Base-by-base conservation (phyloP, 2,113 vertebrate species). In the Spermophilus dauricus region DNA sequence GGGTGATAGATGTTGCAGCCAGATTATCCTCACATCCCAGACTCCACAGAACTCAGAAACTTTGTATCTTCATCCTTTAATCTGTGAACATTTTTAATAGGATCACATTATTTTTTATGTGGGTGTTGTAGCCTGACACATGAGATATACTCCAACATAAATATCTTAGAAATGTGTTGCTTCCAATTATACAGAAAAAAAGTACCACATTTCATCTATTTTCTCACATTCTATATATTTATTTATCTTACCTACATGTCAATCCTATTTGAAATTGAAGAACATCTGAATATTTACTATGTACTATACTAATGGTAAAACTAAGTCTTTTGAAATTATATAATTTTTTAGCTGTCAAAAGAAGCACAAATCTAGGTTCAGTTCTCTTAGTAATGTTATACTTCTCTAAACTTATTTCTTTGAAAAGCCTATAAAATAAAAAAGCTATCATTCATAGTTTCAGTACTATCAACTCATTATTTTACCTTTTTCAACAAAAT, bases 401-500 rank as follows among this genome's bases (percentile, higher is more conserved):
- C 78, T 92, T 95, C 69, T 77, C 32, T 14, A n/a, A 93, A 84
- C 24, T 69, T 94, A 96, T n/a, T 84, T 34, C 65, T 95, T 91
- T 42, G 85, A 95, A 88, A 97, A 90, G 42, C 73, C 70, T 32
- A 11, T 37, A 75, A 45, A 32, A 69, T 12, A 80, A 72, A 86
- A 93, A 87, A 48, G 58, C 24, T 32, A 76, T 30, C 17, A 65
- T 22, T 58, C 56, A 86, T 61, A 85, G 89, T 70, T 86, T 89
- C 67, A 90, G 69, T 58, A n/a, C 26, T 89, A 28, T 58, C 42
- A 86, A 67, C 24, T 72, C 63, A 69, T 67, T 86, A 85, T 56
- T 92, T 92, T 82, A 97, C 51, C 32, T 61, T 77, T 94, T 94
- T 89, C 84, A 81, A 85, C 34, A 83, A 80, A 96, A 89, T 42